Evolutionary conservation across 1,140 invertebrate species (phyloP).

Genomic region (Stegodyphus dumicola): DNA sequence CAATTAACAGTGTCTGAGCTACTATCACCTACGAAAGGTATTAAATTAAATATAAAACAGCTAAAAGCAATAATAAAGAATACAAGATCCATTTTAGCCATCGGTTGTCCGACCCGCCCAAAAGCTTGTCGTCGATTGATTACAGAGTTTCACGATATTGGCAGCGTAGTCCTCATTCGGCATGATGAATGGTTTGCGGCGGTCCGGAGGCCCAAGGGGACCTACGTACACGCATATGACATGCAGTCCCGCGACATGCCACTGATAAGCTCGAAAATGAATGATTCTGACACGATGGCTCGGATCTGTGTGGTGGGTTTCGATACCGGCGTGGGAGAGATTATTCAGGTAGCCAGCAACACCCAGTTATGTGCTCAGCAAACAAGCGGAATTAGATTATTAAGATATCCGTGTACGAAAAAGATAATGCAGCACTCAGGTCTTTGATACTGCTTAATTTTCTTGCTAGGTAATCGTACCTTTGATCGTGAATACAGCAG

Average conservation of each 20-base stretch:
- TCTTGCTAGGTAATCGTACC: too few species aligned
- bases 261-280: not conserved
- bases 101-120: too few species aligned
- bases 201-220: not conserved
- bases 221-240: not conserved
- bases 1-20: constrained; percentile 23
- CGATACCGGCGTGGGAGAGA: too few species aligned
- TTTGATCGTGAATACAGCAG: too few species aligned
- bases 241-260: not conserved
- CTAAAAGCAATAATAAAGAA: not conserved
- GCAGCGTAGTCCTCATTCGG: not conserved
- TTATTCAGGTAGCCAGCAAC: too few species aligned
- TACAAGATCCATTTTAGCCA: not conserved
- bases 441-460: too few species aligned
- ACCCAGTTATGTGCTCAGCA: too few species aligned
- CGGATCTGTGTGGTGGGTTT: not conserved
- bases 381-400: too few species aligned
- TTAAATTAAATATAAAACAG: constrained; percentile 5
- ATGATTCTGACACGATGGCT: not conserved
- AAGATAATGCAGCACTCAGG: too few species aligned
- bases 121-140: not conserved
- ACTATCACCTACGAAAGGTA: constrained; percentile 1
- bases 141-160: not conserved
- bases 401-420: too few species aligned
- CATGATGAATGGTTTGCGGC: not conserved